phyloP scores from a whole-genome alignment of 2,797 vertebrate genomes.

The Aeoliscus strigatus region DNA sequence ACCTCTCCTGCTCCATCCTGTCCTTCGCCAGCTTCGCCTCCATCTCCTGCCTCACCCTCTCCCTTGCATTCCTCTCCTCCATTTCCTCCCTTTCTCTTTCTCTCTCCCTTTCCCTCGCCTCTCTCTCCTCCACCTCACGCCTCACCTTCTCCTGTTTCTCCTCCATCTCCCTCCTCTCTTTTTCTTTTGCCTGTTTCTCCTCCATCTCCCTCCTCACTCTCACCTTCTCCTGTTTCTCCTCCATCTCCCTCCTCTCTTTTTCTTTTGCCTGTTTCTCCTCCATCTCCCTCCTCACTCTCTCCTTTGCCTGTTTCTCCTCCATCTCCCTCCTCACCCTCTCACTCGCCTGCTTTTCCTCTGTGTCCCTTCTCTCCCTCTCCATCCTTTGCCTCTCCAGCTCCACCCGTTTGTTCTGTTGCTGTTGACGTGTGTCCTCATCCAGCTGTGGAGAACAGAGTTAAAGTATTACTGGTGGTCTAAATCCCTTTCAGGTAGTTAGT shows the following conservation, averaged over 20 bases:
- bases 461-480: too few relatives aligned
- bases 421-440: too few relatives aligned
- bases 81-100: too few relatives aligned
- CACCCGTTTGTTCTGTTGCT: too few relatives aligned
- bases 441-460: too few relatives aligned
- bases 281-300: conserved; percentile 62
- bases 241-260: conserved; percentile 73
- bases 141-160: conserved; percentile 73
- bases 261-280: conserved; percentile 74
- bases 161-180: conserved; percentile 64
- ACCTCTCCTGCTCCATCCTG: conserved; percentile 80
- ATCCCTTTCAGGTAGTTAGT: too few relatives aligned
- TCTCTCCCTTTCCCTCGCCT: conserved; percentile 75
- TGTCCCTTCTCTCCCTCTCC: too few relatives aligned
- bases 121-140: conserved; percentile 62
- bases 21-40: too few relatives aligned
- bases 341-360: too few relatives aligned
- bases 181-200: conserved; percentile 77
- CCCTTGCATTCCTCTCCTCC: conserved; percentile 72
- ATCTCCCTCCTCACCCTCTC: conserved; percentile 92
- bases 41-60: conserved; percentile 64
- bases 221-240: conserved; percentile 71
- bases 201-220: conserved; percentile 69
- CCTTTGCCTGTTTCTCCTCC: conserved; percentile 73
- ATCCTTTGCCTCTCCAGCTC: too few relatives aligned